Conservation (phyloP, 2,797 vertebrate species). For the Acanthurus tractus region DNA sequence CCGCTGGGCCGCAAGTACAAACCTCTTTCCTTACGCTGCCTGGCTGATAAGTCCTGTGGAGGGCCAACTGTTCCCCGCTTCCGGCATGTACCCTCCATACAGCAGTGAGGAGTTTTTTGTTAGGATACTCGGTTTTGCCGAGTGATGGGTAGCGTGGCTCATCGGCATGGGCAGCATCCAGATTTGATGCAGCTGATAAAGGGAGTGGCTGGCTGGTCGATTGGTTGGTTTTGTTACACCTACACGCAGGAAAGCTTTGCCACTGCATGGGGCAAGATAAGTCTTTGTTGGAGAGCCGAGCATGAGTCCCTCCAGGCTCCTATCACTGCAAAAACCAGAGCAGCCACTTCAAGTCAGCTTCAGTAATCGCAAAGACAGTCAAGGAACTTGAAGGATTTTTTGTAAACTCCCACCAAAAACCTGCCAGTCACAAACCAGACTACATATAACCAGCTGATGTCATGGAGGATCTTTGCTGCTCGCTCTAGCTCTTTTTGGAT, state of each 20-base stretch:
- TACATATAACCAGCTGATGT: slow-evolving; percentile 61
- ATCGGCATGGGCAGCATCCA: slow-evolving; percentile 68
- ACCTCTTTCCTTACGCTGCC: slow-evolving; percentile 82
- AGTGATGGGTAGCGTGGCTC: slow-evolving; percentile 50
- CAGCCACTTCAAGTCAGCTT: slow-evolving; percentile 41
- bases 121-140: slow-evolving; percentile 56
- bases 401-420: slow-evolving; percentile 47
- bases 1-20: slow-evolving; percentile 83
- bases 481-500: slow-evolving; percentile 35
- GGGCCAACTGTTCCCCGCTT: slow-evolving; percentile 70
- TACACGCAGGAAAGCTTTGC: slow-evolving; percentile 49
- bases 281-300: slow-evolving; percentile 51
- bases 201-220: slow-evolving; percentile 54
- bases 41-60: slow-evolving; percentile 77
- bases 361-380: slow-evolving; percentile 7
- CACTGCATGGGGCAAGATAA: slow-evolving; percentile 69
- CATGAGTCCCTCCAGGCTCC: slow-evolving; percentile 74
- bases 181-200: slow-evolving; percentile 68
- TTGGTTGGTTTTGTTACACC: slow-evolving; percentile 46
- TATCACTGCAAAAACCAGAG: slow-evolving; percentile 38
- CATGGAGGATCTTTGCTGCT: slow-evolving; percentile 56
- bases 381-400: slow-evolving; percentile 25
- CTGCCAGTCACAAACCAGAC: slow-evolving; percentile 68
- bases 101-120: slow-evolving; percentile 68
- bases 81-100: slow-evolving; percentile 76